A percentile compares a stretch with the other conserved stretches of the same genome.
These are phyloP conservation scores for Pelmatolapia mariae DNA, from an alignment of 2,113 vertebrate genomes.

Conservation along the genomic window DNA sequence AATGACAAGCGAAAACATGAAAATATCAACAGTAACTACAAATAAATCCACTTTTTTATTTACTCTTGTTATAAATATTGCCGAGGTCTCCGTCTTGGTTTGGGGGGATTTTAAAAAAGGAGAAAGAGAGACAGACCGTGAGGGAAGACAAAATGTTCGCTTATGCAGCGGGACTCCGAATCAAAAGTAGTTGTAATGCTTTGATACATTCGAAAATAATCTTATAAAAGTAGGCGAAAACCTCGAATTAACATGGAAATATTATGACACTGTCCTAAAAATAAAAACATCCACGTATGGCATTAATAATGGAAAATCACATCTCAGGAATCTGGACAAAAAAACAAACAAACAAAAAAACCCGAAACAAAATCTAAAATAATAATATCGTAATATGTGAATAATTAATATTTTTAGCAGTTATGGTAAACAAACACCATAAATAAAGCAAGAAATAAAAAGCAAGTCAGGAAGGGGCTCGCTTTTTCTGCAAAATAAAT, in stretches of 20 bases:
- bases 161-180: not conserved
- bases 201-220: not conserved
- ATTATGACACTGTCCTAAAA: not conserved
- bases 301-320: not conserved
- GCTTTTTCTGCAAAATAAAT: not conserved
- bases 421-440: not conserved
- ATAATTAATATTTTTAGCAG: not conserved
- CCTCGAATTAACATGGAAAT: not conserved
- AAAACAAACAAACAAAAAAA: fast-evolving
- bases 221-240: not conserved
- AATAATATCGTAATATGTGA: not conserved
- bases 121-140: not conserved
- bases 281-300: not conserved
- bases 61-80: not conserved
- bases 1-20: not conserved
- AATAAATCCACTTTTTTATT: not conserved
- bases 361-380: not conserved
- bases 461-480: not conserved
- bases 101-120: not conserved
- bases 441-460: not conserved
- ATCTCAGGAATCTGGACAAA: not conserved
- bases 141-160: not conserved
- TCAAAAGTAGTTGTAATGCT: not conserved
- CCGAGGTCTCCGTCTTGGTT: not conserved
- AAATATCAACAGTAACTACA: not conserved